Conservation (phyloP, 2,113 vertebrate species). For the Archocentrus centrarchus region DNA sequence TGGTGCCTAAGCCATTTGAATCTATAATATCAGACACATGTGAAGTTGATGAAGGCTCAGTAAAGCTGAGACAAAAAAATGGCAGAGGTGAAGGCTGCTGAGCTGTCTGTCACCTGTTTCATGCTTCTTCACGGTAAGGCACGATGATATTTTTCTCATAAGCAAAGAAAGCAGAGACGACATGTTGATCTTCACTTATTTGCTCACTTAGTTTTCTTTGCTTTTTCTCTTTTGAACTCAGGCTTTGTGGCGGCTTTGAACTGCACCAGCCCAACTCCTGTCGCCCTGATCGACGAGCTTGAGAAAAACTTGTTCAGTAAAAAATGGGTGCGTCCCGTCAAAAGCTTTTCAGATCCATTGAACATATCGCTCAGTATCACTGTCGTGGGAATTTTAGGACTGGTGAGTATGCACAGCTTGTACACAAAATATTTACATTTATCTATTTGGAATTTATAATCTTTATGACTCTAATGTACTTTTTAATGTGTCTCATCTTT, state of each 20-base stretch:
- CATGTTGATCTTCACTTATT: neutral
- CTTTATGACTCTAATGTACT: neutral
- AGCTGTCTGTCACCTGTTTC: slow-evolving; percentile 24
- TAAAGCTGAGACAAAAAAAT: slow-evolving; percentile 15
- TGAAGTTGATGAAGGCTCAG: neutral
- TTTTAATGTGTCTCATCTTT: neutral
- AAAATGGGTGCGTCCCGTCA: too few relatives aligned
- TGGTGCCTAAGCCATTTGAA: too few relatives aligned
- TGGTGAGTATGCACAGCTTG: slow-evolving; percentile 41
- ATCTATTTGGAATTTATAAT: neutral
- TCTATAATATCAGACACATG: neutral
- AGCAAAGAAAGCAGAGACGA: neutral
- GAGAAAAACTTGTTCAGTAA: too few relatives aligned
- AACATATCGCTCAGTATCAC: too few relatives aligned
- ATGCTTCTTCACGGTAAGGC: slow-evolving; percentile 46
- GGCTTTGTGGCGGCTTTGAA: too few relatives aligned
- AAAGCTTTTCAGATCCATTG: too few relatives aligned
- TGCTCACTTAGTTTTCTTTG: too few relatives aligned
- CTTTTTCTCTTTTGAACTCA: too few relatives aligned
- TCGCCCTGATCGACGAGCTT: too few relatives aligned
- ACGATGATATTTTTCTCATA: neutral
- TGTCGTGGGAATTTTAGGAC: slow-evolving; percentile 37
- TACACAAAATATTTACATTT: neutral
- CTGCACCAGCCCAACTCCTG: too few relatives aligned
- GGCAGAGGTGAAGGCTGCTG: neutral